Evolutionary conservation across 2,113 vertebrate genomes (phyloP).

Genomic region (Larimichthys polyactis): DNA sequence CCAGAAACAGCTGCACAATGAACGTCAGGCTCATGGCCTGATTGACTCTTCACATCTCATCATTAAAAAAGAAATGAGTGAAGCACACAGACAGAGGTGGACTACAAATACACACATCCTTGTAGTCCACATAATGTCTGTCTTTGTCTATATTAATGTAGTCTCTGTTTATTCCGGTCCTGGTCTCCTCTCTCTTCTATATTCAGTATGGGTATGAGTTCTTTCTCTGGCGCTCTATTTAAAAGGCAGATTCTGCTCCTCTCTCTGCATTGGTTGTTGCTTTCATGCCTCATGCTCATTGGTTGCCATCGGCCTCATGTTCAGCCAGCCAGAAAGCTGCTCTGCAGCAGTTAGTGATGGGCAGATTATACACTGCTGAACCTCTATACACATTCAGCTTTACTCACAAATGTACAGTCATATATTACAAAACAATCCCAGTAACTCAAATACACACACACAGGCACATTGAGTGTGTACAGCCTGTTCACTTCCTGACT

Average conservation of each 20-base stretch:
- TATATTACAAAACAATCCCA: not conserved
- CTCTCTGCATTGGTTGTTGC: slow-evolving; percentile 48
- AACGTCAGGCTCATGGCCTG: not conserved
- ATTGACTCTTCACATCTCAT: not conserved
- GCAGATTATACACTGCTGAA: slow-evolving; percentile 72
- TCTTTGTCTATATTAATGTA: not conserved
- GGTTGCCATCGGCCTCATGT: slow-evolving; percentile 57
- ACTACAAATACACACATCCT: not conserved
- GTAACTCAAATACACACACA: not conserved
- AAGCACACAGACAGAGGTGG: not conserved
- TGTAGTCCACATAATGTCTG: not conserved
- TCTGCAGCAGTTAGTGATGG: slow-evolving; percentile 76
- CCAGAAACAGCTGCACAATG: not conserved
- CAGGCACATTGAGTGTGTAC: not conserved
- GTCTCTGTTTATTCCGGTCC: not conserved
- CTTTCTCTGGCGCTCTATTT: slow-evolving; percentile 46
- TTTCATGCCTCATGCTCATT: slow-evolving; percentile 68
- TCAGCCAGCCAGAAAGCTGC: slow-evolving; percentile 78
- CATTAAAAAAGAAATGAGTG: not conserved
- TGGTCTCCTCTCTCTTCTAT: not conserved
- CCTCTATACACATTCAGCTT: slow-evolving; percentile 6
- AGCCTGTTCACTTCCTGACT: not conserved
- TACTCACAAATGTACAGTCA: not conserved
- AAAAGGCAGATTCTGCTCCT: slow-evolving; percentile 66
- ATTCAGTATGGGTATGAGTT: slow-evolving; percentile 6